These are phyloP conservation scores for Polydrusus tereticollis DNA, from an alignment of 2,888 invertebrate genomes.

Conservation along the genomic window DNA sequence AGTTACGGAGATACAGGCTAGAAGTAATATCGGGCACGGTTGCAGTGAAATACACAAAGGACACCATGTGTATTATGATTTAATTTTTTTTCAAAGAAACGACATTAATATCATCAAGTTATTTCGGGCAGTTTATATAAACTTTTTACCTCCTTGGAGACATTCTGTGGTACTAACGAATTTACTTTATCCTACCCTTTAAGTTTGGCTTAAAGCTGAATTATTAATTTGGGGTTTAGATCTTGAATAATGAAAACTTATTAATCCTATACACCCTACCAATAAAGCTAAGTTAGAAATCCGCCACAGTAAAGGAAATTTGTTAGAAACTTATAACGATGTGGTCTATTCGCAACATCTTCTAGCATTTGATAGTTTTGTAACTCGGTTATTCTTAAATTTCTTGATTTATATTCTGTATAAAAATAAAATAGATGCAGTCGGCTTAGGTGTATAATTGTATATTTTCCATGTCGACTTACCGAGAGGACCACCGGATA, in stretches of 20 bases:
- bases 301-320: background rate
- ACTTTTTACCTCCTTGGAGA: background rate
- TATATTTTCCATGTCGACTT: too few relatives aligned
- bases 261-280: conserved; percentile 1
- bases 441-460: too few relatives aligned
- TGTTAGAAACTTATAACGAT: background rate
- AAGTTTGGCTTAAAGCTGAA: background rate
- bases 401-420: too few relatives aligned
- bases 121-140: background rate
- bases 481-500: too few relatives aligned
- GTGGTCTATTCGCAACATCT: background rate
- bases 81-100: too few relatives aligned
- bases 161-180: background rate
- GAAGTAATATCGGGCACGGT: too few relatives aligned
- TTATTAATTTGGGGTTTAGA: conserved; percentile 5
- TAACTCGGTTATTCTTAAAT: too few relatives aligned
- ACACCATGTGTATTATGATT: too few relatives aligned
- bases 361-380: background rate
- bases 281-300: conserved; percentile 1
- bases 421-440: too few relatives aligned
- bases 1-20: too few relatives aligned
- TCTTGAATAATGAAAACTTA: conserved; percentile 7
- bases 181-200: background rate
- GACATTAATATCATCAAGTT: too few relatives aligned
- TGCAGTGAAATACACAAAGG: too few relatives aligned